Conservation (phyloP, 2,113 vertebrate species). For the Bos indicus region DNA sequence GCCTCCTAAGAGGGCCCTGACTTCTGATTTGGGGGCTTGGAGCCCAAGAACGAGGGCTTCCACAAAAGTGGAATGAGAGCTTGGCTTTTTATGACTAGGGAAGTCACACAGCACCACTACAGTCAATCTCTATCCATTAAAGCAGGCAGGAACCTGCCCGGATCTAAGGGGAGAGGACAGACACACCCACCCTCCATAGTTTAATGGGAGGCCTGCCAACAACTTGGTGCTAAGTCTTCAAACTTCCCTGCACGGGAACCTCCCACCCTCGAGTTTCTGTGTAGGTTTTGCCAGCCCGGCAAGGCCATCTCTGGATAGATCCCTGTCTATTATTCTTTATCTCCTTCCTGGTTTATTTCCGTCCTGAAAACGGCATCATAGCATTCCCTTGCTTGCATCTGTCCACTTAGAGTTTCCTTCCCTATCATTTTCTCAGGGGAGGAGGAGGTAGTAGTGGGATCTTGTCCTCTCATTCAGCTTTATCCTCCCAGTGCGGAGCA, state of each 20-base stretch:
- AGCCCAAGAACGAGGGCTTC: not conserved
- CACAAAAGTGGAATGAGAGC: not conserved
- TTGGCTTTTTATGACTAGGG: not conserved
- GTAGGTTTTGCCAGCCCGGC: not conserved
- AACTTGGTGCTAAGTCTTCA: not conserved
- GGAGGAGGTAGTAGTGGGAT: too few relatives aligned
- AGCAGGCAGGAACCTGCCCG: not conserved
- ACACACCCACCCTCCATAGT: not conserved
- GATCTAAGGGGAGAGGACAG: not conserved
- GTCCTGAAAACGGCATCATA: not conserved
- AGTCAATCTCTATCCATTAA: not conserved
- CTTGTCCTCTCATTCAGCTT: not conserved
- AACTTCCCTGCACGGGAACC: not conserved
- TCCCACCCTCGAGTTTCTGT: not conserved
- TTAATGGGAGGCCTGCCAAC: not conserved
- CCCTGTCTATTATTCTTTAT: not conserved
- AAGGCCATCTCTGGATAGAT: not conserved
- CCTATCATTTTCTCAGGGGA: not conserved
- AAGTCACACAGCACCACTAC: not conserved
- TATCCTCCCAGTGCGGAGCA: not conserved
- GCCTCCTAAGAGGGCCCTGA: not conserved
- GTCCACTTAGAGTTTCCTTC: not conserved
- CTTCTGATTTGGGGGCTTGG: not conserved
- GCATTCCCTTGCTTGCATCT: not conserved
- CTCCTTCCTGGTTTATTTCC: not conserved